These are phyloP conservation scores for Rhincodon typus DNA, from an alignment of 2,797 vertebrate genomes.

Conservation along the genomic window DNA sequence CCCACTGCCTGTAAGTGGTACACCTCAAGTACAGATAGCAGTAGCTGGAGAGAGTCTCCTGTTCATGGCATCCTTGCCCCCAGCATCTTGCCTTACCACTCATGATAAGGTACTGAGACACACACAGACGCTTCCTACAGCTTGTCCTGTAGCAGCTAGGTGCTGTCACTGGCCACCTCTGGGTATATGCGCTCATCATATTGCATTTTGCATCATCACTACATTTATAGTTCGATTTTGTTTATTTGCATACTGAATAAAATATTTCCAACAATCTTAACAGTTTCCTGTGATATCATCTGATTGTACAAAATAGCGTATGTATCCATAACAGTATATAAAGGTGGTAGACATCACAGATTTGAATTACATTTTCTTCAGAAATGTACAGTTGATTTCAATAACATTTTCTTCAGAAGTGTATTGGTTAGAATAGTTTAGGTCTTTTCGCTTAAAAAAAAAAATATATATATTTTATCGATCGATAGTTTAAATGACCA, in stretches of 20 bases:
- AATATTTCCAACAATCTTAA: background rate
- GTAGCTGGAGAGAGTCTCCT: too few species aligned
- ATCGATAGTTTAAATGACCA: background rate
- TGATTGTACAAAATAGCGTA: background rate
- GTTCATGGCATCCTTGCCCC: too few species aligned
- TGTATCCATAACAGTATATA: background rate
- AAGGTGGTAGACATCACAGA: background rate
- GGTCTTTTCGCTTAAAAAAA: background rate
- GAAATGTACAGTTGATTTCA: background rate
- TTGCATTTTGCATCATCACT: too few species aligned
- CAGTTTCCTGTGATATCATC: background rate
- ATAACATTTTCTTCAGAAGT: background rate
- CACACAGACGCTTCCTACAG: too few species aligned
- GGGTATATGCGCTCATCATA: too few species aligned
- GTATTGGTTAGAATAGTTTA: background rate
- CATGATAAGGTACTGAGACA: too few species aligned
- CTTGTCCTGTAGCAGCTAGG: too few species aligned
- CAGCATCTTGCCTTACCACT: too few species aligned
- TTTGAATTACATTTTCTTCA: background rate
- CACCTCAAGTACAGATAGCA: too few species aligned
- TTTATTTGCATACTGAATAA: background rate
- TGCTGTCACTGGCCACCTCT: too few species aligned
- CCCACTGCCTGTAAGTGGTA: too few species aligned
- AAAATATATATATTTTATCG: background rate
- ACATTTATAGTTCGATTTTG: background rate